Base-by-base conservation (phyloP, 1,140 invertebrate species). In the Ooceraea biroi region DNA sequence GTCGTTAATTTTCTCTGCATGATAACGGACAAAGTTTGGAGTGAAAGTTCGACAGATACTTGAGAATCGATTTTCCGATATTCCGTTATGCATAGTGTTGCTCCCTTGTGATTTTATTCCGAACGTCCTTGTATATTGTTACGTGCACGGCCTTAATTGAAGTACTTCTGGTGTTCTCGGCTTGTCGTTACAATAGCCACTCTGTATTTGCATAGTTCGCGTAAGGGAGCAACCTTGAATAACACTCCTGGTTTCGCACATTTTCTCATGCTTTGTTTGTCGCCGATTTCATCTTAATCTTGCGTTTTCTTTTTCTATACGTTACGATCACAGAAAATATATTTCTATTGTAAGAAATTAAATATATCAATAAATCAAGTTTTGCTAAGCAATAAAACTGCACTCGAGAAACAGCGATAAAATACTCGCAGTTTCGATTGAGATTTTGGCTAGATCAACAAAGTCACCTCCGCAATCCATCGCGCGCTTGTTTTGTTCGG, bases 91-190 rank as follows among this genome's bases (percentile, higher is more conserved):
- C 50, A 80, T 57, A 71, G 36, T 36, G 36, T 69, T 69, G 65
- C 50, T 71, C 50, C 65, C 50, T 71, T 27, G 63, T 78, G 36
- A 78, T 71, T 80, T 80, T 80, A 80, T 80, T 80, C 50, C 65
- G n/a, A 80, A 80, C 50, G 22, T 68, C 65, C 65, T 80, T 80
- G 76, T 57, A 69, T 48, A 78, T 69, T 55, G 76, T 78, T 78
- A 46, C 25, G 52, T 17, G 65, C 61, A 19, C 63, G 22, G 61
- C 48, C 65, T 80, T 80, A 80, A 80, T 80, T 80, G 63, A 69
- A 80, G 76, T 71, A 80, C 76, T 80, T 71, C 41, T 71, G 25
- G 12, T 30, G 25, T 57, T 80, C 50, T 27, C 22, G 63, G 22
- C 50, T 69, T 69, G 76, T 69, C 52, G 48, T 8, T 19, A 78